Evolutionary conservation across 2,113 vertebrate genomes (phyloP).

Genomic region (Scortum barcoo): DNA sequence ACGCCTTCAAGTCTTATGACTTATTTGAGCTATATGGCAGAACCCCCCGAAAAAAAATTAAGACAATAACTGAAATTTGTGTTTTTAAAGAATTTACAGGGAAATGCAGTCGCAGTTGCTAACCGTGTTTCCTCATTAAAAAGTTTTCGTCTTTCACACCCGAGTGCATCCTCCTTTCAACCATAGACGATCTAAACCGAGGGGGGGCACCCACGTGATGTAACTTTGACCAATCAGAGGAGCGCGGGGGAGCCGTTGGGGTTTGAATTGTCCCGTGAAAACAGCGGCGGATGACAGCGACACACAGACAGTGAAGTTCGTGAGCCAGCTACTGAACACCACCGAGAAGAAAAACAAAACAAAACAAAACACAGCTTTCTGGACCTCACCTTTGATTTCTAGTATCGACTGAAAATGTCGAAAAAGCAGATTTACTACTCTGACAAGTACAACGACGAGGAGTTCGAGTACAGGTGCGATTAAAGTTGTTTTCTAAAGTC

Average conservation of each 20-base stretch:
- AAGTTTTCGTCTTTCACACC: background rate
- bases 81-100: background rate
- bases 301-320: background rate
- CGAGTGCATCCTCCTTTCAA: background rate
- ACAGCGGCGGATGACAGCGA: constrained; percentile 69
- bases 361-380: background rate
- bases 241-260: constrained; percentile 69
- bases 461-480: constrained; percentile 84
- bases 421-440: constrained; percentile 86
- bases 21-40: background rate
- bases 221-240: constrained; percentile 66
- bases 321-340: background rate
- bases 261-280: constrained; percentile 75
- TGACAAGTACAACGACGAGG: constrained; percentile 86
- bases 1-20: background rate
- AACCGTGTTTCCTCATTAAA: background rate
- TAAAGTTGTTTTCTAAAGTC: constrained; percentile 18
- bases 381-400: background rate
- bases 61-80: background rate
- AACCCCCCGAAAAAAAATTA: background rate
- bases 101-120: background rate
- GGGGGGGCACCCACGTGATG: background rate
- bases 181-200: constrained; percentile 4
- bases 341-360: too few relatives aligned
- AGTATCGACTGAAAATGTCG: constrained; percentile 71